These are phyloP conservation scores for Rallus limicola DNA, from an alignment of 2,113 vertebrate species.

Conservation along the genomic window DNA sequence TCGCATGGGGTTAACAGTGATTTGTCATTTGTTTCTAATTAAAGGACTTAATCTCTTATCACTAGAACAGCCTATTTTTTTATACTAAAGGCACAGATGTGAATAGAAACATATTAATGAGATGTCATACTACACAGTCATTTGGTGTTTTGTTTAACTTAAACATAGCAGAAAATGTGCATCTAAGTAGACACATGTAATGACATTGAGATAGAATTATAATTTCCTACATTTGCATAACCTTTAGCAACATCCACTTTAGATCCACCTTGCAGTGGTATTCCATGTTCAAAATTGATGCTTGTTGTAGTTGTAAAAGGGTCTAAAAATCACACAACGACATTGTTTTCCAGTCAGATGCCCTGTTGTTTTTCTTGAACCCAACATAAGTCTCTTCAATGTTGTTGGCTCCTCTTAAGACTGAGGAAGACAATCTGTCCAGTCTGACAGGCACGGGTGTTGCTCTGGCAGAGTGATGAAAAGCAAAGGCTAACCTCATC, in stretches of 20 bases:
- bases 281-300: slow-evolving; percentile 49
- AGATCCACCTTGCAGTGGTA: slow-evolving; percentile 71
- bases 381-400: accelerated
- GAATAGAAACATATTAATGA: slow-evolving; percentile 88
- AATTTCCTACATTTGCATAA: slow-evolving; percentile 79
- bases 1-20: slow-evolving; percentile 93
- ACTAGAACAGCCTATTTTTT: slow-evolving; percentile 89
- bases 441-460: accelerated
- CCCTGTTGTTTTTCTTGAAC: not conserved
- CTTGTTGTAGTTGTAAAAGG: not conserved
- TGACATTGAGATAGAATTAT: slow-evolving; percentile 80
- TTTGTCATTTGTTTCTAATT: slow-evolving; percentile 97
- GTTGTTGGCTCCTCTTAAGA: not conserved
- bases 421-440: not conserved
- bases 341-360: not conserved
- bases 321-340: not conserved
- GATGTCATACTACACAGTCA: slow-evolving; percentile 83
- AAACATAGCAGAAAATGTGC: slow-evolving; percentile 86
- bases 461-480: not conserved
- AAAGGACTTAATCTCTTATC: slow-evolving; percentile 94
- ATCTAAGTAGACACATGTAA: slow-evolving; percentile 80
- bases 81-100: slow-evolving; percentile 86
- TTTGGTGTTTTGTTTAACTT: slow-evolving; percentile 88
- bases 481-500: not conserved
- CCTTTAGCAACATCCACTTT: slow-evolving; percentile 72